phyloP scores from a whole-genome alignment of 2,888 invertebrate species.

The Sphecodes monilicornis region DNA sequence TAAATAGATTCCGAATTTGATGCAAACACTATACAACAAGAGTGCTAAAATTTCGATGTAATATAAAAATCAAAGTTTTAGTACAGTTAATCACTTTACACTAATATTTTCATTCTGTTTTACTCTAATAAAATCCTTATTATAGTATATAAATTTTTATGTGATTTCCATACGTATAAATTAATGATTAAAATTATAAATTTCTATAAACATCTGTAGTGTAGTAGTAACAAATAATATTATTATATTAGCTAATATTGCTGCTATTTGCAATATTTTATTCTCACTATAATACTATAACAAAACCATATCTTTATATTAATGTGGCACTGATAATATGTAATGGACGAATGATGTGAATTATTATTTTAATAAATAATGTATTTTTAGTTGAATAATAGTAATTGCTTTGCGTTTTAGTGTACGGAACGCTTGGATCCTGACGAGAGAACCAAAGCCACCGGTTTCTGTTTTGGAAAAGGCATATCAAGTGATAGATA shows the following conservation, averaged over 20 bases:
- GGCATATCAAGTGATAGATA: slow-evolving; percentile 87
- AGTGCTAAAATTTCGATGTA: too few relatives aligned
- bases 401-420: slow-evolving; percentile 36
- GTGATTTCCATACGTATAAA: background rate
- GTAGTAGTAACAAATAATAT: background rate
- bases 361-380: background rate
- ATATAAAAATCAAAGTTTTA: background rate
- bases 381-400: background rate
- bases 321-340: background rate
- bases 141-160: background rate
- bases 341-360: background rate
- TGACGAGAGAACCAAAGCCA: slow-evolving; percentile 88
- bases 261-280: background rate
- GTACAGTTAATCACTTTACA: background rate
- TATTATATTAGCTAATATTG: too few relatives aligned
- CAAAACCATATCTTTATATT: background rate
- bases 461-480: slow-evolving; percentile 86
- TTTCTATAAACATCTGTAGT: background rate
- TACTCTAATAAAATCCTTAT: background rate
- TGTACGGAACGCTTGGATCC: slow-evolving; percentile 85
- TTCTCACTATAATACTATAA: background rate
- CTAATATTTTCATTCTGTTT: background rate
- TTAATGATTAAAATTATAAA: background rate
- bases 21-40: too few relatives aligned
- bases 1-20: background rate